Evolutionary conservation across 2,888 invertebrate genomes (phyloP).

Genomic region (Orgyia antiqua): DNA sequence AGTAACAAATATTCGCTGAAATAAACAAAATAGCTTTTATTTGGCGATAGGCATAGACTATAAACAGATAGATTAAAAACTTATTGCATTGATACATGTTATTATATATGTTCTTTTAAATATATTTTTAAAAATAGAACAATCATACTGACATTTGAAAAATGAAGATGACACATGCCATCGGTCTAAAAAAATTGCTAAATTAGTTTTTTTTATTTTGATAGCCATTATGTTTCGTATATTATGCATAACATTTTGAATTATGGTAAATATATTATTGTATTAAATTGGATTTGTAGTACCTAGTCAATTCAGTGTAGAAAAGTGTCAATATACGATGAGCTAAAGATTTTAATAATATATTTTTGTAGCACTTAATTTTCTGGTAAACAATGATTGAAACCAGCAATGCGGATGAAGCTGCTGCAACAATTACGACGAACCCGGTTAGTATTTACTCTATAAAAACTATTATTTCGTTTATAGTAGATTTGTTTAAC

Average conservation of each 20-base stretch:
- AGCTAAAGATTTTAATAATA: conserved; percentile 7
- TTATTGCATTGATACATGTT: too few relatives aligned
- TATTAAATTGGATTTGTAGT: conserved; percentile 22
- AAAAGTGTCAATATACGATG: conserved; percentile 4
- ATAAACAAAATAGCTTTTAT: too few relatives aligned
- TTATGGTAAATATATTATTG: conserved; percentile 45
- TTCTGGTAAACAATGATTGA: conserved; percentile 61
- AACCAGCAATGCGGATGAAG: conserved; percentile 53
- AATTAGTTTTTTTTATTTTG: conserved; percentile 59
- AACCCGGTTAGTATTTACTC: conserved; percentile 33
- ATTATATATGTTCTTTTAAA: not conserved
- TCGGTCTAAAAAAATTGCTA: conserved; percentile 58
- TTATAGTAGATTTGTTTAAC: too few relatives aligned
- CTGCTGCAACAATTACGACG: conserved; percentile 36
- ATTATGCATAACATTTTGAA: conserved; percentile 56
- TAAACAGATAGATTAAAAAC: too few relatives aligned
- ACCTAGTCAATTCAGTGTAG: conserved; percentile 4
- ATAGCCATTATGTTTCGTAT: conserved; percentile 33
- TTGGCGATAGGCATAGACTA: too few relatives aligned
- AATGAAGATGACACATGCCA: conserved; percentile 58
- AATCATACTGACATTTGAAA: conserved; percentile 41
- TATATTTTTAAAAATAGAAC: conserved; percentile 51
- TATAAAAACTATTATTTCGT: too few relatives aligned
- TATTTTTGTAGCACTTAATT: too few relatives aligned
- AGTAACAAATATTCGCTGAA: not conserved